These are phyloP conservation scores for Synanthedon vespiformis DNA, from an alignment of 2,888 invertebrate genomes.

Conservation along the genomic window DNA sequence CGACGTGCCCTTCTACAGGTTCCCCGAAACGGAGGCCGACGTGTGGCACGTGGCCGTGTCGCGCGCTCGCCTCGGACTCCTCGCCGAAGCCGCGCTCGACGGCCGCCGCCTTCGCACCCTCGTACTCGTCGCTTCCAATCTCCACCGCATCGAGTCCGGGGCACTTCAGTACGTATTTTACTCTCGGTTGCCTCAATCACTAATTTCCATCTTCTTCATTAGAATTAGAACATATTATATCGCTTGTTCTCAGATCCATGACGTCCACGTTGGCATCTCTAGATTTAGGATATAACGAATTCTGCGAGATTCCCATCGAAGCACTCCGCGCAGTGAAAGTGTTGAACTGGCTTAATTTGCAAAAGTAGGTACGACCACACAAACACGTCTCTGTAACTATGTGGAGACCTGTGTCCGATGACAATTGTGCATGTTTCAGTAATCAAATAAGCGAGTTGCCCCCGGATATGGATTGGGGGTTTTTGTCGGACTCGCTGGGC, in stretches of 20 bases:
- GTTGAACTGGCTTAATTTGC: slow-evolving; percentile 81
- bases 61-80: slow-evolving; percentile 77
- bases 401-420: not conserved
- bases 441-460: slow-evolving; percentile 72
- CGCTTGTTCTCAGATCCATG: slow-evolving; percentile 75
- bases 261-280: slow-evolving; percentile 80
- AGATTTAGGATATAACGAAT: slow-evolving; percentile 80
- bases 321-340: slow-evolving; percentile 74
- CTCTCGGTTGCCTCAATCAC: not conserved
- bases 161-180: slow-evolving; percentile 75
- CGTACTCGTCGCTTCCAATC: slow-evolving; percentile 80
- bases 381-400: not conserved
- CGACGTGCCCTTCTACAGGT: slow-evolving; percentile 38
- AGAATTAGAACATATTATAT: too few relatives aligned
- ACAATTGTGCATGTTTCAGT: slow-evolving; percentile 54
- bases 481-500: slow-evolving; percentile 75
- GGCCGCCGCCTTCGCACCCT: slow-evolving; percentile 79
- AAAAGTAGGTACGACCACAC: slow-evolving; percentile 69
- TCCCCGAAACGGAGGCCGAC: slow-evolving; percentile 34
- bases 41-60: slow-evolving; percentile 77
- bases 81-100: slow-evolving; percentile 79
- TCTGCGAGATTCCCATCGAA: slow-evolving; percentile 76
- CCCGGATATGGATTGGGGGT: slow-evolving; percentile 74
- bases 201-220: not conserved
- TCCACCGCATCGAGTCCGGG: slow-evolving; percentile 77